A percentile compares a stretch with the other conserved stretches of the same genome.
phyloP scores from a whole-genome alignment of 2,113 vertebrate species.

The Columbina picui region DNA sequence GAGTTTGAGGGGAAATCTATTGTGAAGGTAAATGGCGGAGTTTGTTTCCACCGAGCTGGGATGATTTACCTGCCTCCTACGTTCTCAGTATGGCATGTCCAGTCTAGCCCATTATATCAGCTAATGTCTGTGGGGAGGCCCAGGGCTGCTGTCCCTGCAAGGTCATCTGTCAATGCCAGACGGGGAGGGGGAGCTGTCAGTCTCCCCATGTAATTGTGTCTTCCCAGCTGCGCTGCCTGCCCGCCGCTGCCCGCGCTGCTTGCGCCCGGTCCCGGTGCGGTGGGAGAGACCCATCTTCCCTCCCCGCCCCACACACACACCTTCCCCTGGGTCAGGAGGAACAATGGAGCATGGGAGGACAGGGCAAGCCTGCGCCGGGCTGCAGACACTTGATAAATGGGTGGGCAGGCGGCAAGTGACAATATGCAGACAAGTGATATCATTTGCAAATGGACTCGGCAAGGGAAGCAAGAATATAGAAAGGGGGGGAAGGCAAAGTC shows the following conservation, averaged over 20 bases:
- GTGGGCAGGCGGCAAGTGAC: constrained; percentile 84
- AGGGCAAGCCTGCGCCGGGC: constrained; percentile 69
- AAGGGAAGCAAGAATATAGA: constrained; percentile 50
- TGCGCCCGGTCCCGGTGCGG: neutral
- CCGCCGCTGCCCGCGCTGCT: neutral
- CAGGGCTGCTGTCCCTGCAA: constrained; percentile 61
- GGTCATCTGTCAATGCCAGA: constrained; percentile 73
- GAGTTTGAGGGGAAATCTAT: constrained; percentile 57
- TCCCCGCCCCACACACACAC: constrained; percentile 21
- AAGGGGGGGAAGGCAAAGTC: constrained; percentile 18
- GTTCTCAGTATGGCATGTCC: constrained; percentile 35
- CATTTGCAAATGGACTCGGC: constrained; percentile 88
- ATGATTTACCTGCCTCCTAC: constrained; percentile 37
- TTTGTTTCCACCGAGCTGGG: neutral
- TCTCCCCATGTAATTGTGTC: constrained; percentile 35
- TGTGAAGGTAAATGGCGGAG: constrained; percentile 26
- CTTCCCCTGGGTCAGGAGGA: constrained; percentile 84
- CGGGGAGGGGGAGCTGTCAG: constrained; percentile 61
- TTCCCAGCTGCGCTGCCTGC: constrained; percentile 19
- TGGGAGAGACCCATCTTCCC: constrained; percentile 72
- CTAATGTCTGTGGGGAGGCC: constrained; percentile 50
- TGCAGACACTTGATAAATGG: constrained; percentile 90
- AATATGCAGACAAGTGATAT: constrained; percentile 93
- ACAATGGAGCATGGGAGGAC: constrained; percentile 87
- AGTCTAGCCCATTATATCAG: constrained; percentile 55